phyloP scores from a whole-genome alignment of 2,888 invertebrate genomes.

The Ischnus inquisitorius region DNA sequence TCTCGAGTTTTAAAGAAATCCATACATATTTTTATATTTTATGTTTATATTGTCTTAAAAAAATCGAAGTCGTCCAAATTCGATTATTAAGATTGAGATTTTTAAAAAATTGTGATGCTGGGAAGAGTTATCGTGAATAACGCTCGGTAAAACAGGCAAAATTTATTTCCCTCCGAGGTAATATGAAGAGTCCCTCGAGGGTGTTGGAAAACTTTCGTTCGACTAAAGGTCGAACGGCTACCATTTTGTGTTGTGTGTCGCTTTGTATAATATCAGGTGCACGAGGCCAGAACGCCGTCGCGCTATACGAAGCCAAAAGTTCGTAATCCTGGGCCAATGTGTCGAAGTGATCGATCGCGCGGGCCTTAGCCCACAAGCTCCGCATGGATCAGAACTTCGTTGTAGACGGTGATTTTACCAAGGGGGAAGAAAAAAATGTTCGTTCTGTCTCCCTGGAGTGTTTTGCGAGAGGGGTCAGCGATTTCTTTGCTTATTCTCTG shows the following conservation, averaged over 20 bases:
- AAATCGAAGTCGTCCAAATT: neutral
- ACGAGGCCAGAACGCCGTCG: neutral
- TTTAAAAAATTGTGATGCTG: neutral
- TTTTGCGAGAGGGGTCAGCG: neutral
- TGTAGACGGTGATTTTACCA: neutral
- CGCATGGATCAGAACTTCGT: conserved; percentile 16
- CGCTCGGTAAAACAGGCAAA: conserved; percentile 1
- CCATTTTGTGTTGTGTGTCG: conserved; percentile 32
- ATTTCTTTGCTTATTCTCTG: neutral
- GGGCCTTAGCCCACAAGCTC: conserved; percentile 6
- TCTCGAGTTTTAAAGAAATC: too few species aligned
- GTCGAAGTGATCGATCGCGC: conserved; percentile 62
- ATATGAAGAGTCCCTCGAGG: conserved; percentile 31
- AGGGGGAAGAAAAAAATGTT: conserved; percentile 5
- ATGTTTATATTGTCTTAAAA: too few species aligned
- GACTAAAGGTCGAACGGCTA: conserved; percentile 32
- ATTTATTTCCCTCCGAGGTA: conserved; percentile 36
- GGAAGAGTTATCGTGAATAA: conserved; percentile 9
- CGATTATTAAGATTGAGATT: neutral
- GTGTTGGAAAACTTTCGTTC: conserved; percentile 24
- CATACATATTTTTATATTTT: too few species aligned
- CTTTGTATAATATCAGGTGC: conserved; percentile 49
- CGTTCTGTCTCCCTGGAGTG: conserved; percentile 13
- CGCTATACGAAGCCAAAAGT: conserved; percentile 22
- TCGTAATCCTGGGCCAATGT: conserved; percentile 57